phyloP scores from a whole-genome alignment of 2,113 vertebrate species.

The Ceratotherium simum region DNA sequence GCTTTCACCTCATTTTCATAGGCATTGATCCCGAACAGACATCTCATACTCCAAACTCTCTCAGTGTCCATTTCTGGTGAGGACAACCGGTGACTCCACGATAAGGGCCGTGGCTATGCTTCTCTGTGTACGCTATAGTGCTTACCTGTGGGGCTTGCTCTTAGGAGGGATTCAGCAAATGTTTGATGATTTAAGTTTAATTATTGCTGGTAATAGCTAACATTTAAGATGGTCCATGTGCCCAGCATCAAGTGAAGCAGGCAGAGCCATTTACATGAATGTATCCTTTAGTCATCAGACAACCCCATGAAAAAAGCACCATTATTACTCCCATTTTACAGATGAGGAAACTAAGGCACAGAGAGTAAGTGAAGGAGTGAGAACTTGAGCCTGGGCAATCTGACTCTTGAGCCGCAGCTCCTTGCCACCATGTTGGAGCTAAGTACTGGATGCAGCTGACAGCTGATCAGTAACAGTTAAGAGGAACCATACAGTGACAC shows the following conservation, averaged over 20 bases:
- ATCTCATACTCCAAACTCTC: neutral
- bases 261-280: neutral
- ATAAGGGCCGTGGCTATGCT: neutral
- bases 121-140: neutral
- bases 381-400: neutral
- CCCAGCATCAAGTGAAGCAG: neutral
- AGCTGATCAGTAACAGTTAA: neutral
- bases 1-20: neutral
- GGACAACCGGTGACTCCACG: neutral
- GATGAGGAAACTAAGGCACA: neutral
- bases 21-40: neutral
- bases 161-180: neutral
- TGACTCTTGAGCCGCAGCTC: neutral
- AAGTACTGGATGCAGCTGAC: neutral
- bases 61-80: neutral
- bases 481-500: neutral
- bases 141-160: neutral
- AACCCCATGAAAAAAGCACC: neutral
- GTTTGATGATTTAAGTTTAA: neutral
- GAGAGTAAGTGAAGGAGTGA: neutral
- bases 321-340: neutral
- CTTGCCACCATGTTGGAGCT: neutral
- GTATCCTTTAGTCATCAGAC: neutral
- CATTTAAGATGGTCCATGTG: neutral
- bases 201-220: neutral